phyloP scores from a whole-genome alignment of 2,113 vertebrate genomes.

The Tichodroma muraria region DNA sequence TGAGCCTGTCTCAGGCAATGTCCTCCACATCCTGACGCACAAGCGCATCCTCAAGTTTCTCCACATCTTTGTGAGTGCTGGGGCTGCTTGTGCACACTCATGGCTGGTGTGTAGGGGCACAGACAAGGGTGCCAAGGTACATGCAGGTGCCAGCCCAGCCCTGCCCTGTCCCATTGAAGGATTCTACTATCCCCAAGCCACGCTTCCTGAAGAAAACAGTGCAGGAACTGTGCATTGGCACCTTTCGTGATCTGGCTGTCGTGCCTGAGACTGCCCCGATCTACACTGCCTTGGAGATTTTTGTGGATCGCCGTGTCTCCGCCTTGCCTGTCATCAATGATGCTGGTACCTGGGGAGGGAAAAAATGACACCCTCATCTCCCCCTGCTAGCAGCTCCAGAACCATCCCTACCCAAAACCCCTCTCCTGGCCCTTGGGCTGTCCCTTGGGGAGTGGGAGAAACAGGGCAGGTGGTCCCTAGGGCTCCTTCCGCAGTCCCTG shows the following conservation, averaged over 20 bases:
- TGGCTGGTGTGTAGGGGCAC: neutral
- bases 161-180: slow-evolving; percentile 55
- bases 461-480: neutral
- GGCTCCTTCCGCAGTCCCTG: neutral
- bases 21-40: slow-evolving; percentile 93
- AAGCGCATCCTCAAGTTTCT: slow-evolving; percentile 97
- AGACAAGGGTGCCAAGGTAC: neutral
- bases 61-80: slow-evolving; percentile 81
- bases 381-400: neutral
- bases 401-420: neutral
- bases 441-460: neutral
- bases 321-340: slow-evolving; percentile 88
- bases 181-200: slow-evolving; percentile 78
- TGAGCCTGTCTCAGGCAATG: slow-evolving; percentile 86
- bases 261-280: slow-evolving; percentile 79
- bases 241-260: slow-evolving; percentile 86
- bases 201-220: slow-evolving; percentile 79
- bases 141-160: neutral
- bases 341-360: slow-evolving; percentile 65
- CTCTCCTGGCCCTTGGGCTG: neutral
- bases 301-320: slow-evolving; percentile 90
- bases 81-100: neutral
- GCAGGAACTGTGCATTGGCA: slow-evolving; percentile 85
- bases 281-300: slow-evolving; percentile 84
- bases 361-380: neutral